Base-by-base conservation (phyloP, 2,888 invertebrate species). In the Synanthedon formicaeformis region DNA sequence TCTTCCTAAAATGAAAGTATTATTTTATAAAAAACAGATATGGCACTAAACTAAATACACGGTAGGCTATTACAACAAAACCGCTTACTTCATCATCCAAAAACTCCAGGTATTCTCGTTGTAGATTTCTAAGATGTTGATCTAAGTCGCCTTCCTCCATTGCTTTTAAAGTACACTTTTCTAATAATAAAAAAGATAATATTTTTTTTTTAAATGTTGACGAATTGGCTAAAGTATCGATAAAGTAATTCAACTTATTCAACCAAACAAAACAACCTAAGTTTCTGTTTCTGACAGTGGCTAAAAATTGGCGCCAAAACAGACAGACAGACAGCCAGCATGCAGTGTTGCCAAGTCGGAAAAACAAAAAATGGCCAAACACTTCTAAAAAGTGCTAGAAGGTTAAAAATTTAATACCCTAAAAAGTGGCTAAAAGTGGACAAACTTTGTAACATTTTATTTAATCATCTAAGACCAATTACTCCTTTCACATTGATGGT, bases 31-130 rank as follows among this genome's bases (percentile, higher is more conserved):
- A 48, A 27, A 50, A 53, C 48, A 45, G 50, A 41, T 50, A 18
- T 12, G 12, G 34, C 50, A 40, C 13, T 14, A 10, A 12, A 50
- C 16, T 14, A 16, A 12, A 50, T 18, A 13, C 50, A 45, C 4
- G 23, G 12, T 34, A 55, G 49, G 54, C 23, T 52, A 34, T 50
- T 16, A 13, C 27, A 12, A 34, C 34, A 34, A 34, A 40, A 56
- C 45, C 52, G 70, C 81, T 88, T 89, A 97, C 98, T 84, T 94
- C 95, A 90, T 99, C 99, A 73, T 99, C 99, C 53, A 99, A 87
- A 80, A 99, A 99, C 75, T 98, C 97, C 34, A 97, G 87, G 82
- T 99, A 99, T 81, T 99, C 96, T 58, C 95, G 90, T 73, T 96
- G 95, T 62, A 94, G 90, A 70, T 96, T 95, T 63, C 95, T 91